phyloP scores from a whole-genome alignment of 2,888 invertebrate species.

The Lepidocyrtinus sp. region DNA sequence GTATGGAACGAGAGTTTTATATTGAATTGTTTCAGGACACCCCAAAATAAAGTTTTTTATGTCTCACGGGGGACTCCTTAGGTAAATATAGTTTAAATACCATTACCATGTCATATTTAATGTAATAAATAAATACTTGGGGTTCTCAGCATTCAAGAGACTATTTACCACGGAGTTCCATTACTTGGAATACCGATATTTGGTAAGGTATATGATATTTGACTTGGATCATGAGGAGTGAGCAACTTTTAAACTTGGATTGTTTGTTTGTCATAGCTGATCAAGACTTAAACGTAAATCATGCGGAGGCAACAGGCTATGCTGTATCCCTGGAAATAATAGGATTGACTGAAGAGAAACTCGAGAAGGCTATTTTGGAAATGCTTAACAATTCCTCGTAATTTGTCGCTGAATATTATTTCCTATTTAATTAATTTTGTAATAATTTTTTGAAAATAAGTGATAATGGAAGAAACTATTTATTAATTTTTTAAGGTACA shows the following conservation, averaged over 20 bases:
- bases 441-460: too few relatives aligned
- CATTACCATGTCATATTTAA: too few relatives aligned
- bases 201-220: slow-evolving; percentile 18
- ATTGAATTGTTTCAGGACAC: slow-evolving; percentile 73
- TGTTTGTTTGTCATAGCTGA: slow-evolving; percentile 20
- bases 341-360: slow-evolving; percentile 74
- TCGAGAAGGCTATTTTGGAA: slow-evolving; percentile 68
- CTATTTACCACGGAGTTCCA: slow-evolving; percentile 78
- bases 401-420: too few relatives aligned
- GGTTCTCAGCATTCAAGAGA: slow-evolving; percentile 76
- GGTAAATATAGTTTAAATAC: too few relatives aligned
- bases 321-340: slow-evolving; percentile 74
- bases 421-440: too few relatives aligned
- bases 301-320: slow-evolving; percentile 75
- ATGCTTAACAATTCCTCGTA: slow-evolving; percentile 46
- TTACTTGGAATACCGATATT: slow-evolving; percentile 73
- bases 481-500: too few relatives aligned
- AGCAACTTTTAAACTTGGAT: background rate
- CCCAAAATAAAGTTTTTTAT: slow-evolving; percentile 77
- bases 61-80: slow-evolving; percentile 80
- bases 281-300: slow-evolving; percentile 74
- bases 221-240: background rate
- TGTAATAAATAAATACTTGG: too few relatives aligned
- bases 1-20: too few relatives aligned
- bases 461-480: too few relatives aligned